Evolutionary conservation across 2,888 invertebrate genomes (phyloP).

Genomic region (Trachelus iudaicus): DNA sequence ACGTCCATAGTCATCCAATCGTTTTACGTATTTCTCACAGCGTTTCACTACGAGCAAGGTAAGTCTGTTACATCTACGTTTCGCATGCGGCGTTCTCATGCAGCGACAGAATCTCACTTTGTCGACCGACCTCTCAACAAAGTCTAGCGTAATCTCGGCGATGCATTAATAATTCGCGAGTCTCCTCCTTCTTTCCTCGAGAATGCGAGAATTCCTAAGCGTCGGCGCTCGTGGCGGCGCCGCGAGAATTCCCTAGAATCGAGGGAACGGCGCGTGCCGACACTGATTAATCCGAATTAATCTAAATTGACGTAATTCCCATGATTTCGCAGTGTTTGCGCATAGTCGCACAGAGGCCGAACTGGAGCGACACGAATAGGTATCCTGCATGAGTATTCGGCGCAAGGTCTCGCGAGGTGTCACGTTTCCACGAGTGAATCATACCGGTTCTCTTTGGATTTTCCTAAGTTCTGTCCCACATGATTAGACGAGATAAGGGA

Average conservation of each 20-base stretch:
- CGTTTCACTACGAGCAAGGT: background rate
- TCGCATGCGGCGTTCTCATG: background rate
- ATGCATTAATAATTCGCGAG: background rate
- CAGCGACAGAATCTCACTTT: background rate
- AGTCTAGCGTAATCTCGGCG: background rate
- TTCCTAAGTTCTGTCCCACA: too few relatives aligned
- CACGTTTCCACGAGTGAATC: background rate
- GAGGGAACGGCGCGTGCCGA: background rate
- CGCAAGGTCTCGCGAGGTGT: background rate
- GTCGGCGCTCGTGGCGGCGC: background rate
- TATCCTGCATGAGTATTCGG: background rate
- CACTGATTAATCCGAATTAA: conserved; percentile 42
- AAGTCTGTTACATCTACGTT: background rate
- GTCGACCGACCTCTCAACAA: background rate
- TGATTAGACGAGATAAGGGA: background rate
- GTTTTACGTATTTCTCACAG: background rate
- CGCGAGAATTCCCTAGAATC: background rate
- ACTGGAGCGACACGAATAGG: conserved; percentile 25
- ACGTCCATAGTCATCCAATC: background rate
- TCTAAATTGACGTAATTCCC: conserved; percentile 33
- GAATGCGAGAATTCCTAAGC: background rate
- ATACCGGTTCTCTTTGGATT: background rate
- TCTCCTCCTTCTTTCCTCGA: background rate
- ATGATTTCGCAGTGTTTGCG: conserved; percentile 30
- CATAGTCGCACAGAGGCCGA: conserved; percentile 18